Evolutionary conservation across 64 coral and sea anemone species (phyloP), one percentile per base, ranked within the genome.

Genomic region (Pachyseris speciosa): DNA sequence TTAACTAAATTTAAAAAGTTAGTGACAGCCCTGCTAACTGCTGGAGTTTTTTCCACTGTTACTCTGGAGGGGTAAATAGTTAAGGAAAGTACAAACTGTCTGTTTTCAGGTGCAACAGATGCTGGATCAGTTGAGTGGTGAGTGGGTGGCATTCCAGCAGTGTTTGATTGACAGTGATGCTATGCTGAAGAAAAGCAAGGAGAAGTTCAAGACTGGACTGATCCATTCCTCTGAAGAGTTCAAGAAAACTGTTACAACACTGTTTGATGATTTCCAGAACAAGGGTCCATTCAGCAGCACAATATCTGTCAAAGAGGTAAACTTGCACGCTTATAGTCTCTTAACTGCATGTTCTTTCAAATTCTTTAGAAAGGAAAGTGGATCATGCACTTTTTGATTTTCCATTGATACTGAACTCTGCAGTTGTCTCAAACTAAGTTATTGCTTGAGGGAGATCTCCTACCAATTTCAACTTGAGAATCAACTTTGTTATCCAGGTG

Each of bases 121-220:
- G 90, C 73, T 99, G 17, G 97, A 99, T 68, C 75, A 92, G 86
- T 40, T 99, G 42, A 99, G 83, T 57, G 94, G 97, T 3, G 90
- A 99, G 34, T 99, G 97, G 97, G 79, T 95, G 65, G 15, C 90
- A 24, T 99, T 99, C 86, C 97, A 99, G 72, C 97, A 99, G 86
- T 99, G 97, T 73, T 67, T 99, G 74, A 93, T 93, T 51, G 97
- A 99, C 61, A 99, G 97, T 50, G 97, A 99, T 66, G 74, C 89
- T 10, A 99, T 99, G 97, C 60, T 99, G 74, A 99, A 99, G 87
- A 99, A 99, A 66, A 91, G 97, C 47, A 99, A 99, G 55, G 97
- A 99, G 81, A 99, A 99, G 43, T 99, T 99, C 83, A 95, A 95
- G 80, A 93, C 97, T 28, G 97, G 97, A 8, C 90, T 99, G 25